Evolutionary conservation across 92 coral and sea anemone genomes (phyloP).

Genomic region (Epizoanthus scotinus): DNA sequence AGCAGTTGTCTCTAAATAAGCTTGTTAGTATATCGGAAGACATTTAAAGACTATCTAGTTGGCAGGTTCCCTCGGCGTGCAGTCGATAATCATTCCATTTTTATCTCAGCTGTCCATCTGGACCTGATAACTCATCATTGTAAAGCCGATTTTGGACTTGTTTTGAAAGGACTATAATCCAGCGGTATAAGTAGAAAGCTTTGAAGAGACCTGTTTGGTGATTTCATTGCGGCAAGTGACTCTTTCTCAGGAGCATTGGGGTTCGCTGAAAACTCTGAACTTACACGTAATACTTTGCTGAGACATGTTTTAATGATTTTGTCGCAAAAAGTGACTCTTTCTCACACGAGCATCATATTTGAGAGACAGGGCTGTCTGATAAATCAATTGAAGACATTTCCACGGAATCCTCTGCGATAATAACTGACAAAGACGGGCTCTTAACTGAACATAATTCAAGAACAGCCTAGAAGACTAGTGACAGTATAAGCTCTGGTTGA

Average conservation of each 20-base stretch:
- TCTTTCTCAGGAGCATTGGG: not conserved
- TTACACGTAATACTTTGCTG: too few species aligned
- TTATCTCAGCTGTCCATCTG: conserved; percentile 8
- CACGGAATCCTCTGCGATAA: not conserved
- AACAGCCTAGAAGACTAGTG: not conserved
- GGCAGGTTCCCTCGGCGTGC: not conserved
- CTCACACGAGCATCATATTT: too few species aligned
- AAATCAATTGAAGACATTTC: not conserved
- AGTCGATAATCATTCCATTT: not conserved
- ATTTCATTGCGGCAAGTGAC: not conserved
- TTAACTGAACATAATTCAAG: not conserved
- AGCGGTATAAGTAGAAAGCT: not conserved
- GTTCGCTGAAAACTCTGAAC: not conserved
- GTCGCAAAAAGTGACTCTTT: too few species aligned
- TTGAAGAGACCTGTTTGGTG: not conserved
- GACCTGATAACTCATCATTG: not conserved
- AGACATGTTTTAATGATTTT: too few species aligned
- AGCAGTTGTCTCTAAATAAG: not conserved
- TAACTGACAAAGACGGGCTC: not conserved
- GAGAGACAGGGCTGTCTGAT: too few species aligned
- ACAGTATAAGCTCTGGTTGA: not conserved
- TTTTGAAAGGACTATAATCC: not conserved
- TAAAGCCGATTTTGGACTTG: not conserved
- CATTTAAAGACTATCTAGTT: not conserved
- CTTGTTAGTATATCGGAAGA: not conserved